Evolutionary conservation across 2,797 vertebrate genomes (phyloP), one percentile per base, ranked within the genome.

Genomic region (Hylomyscus alleni): DNA sequence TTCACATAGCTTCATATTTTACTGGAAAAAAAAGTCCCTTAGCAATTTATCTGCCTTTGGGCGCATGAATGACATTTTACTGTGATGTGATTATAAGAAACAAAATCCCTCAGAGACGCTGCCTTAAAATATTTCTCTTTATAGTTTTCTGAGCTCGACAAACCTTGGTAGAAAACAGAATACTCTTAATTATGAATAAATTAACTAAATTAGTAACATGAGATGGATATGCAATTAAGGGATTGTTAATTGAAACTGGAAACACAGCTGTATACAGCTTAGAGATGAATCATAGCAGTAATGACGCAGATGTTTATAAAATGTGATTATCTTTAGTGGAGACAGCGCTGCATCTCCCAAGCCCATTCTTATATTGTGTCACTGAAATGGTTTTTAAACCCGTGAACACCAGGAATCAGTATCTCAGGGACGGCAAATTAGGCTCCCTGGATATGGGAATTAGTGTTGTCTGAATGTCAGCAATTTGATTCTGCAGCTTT

Each of bases 161-260:
- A 98, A 99, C 98, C 98, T 98, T 98, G 91, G 17, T 97, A 98
- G 98, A 98, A 99, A 98, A 98, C 98, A 99, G 98, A 98, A 99
- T 99, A 98, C 98, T 98, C 98, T 98, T 99, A 98, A 99, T 99
- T 98, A 98, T 98, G 98, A 99, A 99, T 99, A 99, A 98, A 99
- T 99, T 98, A 99, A 98, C 98, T 98, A 98, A 99, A 99, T 99
- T 99, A 98, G 98, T 98, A 98, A 98, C 98, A 98, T 98, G 98
- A 98, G 98, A 98, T 98, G 98, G 98, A 98, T 98, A 98, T 98
- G 98, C 98, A 99, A 98, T 99, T 99, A 99, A 98, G 98, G 98
- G 98, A 98, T 97, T 98, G 98, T 98, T 99, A 99, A 98, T 98
- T 98, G 98, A 99, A 99, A 98, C 98, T 98, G 98, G 98, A 99